Conservation (phyloP, 2,113 vertebrate genomes). For the Pelecanoides urinatrix region DNA sequence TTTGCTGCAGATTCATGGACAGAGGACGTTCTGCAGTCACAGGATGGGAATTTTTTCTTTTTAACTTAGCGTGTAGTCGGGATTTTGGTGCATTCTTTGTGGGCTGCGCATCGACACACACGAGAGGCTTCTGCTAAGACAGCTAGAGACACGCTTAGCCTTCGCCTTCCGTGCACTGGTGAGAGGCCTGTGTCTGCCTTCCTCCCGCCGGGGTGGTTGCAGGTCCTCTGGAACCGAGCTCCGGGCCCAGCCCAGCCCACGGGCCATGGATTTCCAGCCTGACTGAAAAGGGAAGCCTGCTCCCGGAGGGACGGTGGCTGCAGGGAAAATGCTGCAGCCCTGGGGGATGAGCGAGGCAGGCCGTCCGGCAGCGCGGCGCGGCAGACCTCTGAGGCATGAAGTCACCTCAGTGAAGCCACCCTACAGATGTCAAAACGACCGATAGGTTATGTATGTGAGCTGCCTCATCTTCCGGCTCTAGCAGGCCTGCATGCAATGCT, state of each 20-base stretch:
- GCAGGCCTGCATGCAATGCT: not conserved
- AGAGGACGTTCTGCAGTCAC: not conserved
- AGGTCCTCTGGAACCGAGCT: not conserved
- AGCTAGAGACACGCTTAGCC: not conserved
- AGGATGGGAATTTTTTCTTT: not conserved
- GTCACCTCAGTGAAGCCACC: not conserved
- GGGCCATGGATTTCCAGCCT: not conserved
- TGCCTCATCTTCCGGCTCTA: not conserved
- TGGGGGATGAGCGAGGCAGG: not conserved
- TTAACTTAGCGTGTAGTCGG: not conserved
- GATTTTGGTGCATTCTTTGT: not conserved
- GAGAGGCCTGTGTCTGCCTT: not conserved
- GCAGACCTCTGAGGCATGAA: not conserved
- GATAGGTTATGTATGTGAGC: not conserved
- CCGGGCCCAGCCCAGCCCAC: not conserved
- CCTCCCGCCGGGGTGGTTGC: not conserved
- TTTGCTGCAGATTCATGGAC: not conserved
- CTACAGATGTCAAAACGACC: not conserved
- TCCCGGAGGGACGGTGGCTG: not conserved
- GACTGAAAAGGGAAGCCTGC: not conserved
- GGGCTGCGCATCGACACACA: not conserved
- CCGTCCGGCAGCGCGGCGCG: accelerated
- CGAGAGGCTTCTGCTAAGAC: not conserved
- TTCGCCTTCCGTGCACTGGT: not conserved
- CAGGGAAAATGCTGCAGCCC: not conserved